These are phyloP conservation scores for Xylophagus ater DNA, from an alignment of 2,888 invertebrate species.

Conservation along the genomic window DNA sequence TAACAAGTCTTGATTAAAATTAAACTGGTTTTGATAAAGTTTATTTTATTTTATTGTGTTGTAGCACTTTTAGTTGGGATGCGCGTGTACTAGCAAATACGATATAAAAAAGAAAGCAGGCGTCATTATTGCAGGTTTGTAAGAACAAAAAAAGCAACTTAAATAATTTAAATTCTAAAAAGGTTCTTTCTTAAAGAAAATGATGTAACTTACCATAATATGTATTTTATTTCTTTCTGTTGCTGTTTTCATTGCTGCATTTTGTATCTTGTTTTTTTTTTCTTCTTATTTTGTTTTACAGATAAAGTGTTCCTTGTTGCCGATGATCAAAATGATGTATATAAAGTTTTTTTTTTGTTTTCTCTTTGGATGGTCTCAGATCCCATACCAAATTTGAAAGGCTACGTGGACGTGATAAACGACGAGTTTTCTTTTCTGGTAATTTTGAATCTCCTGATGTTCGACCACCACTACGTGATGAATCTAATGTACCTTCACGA, in stretches of 20 bases:
- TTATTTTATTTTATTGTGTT: too few relatives aligned
- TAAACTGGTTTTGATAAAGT: too few relatives aligned
- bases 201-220: constrained; percentile 9
- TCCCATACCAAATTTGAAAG: constrained; percentile 83
- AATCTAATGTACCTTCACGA: constrained; percentile 74
- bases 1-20: too few relatives aligned
- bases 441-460: constrained; percentile 79
- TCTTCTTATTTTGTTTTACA: constrained; percentile 23
- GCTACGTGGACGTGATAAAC: constrained; percentile 72
- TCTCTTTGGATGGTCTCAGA: constrained; percentile 41
- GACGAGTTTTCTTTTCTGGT: constrained; percentile 71
- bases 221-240: constrained; percentile 2
- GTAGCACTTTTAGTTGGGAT: too few relatives aligned
- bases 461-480: constrained; percentile 77
- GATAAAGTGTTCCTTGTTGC: constrained; percentile 39
- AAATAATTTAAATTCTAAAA: neutral
- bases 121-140: neutral
- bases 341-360: constrained; percentile 40
- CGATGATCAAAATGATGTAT: constrained; percentile 40
- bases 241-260: neutral
- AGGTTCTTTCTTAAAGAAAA: neutral
- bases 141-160: constrained; percentile 2
- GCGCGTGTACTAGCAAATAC: too few relatives aligned
- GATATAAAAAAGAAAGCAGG: constrained; percentile 3
- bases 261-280: neutral